Percentiles rank a stretch among this genome's conserved stretches.
phyloP scores from a whole-genome alignment of 2,797 vertebrate genomes.

The Acanthopagrus latus region DNA sequence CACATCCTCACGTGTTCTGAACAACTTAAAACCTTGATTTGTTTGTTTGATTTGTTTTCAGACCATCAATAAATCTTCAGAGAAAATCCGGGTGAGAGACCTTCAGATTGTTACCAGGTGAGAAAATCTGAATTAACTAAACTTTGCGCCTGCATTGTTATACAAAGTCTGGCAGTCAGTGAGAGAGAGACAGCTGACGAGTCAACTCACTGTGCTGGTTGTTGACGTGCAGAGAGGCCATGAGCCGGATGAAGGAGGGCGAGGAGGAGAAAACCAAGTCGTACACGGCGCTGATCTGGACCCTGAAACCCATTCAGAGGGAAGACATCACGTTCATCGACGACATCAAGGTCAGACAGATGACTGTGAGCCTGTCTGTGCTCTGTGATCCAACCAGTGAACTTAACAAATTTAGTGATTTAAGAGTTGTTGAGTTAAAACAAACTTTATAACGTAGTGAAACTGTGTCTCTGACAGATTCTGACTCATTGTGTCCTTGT shows the following conservation, averaged over 20 bases:
- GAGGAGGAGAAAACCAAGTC: slow-evolving; percentile 98
- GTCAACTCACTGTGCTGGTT: background rate
- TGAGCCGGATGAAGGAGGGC: slow-evolving; percentile 96
- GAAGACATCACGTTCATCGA: slow-evolving; percentile 90
- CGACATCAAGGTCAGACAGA: slow-evolving; percentile 87
- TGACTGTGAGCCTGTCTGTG: too few species aligned
- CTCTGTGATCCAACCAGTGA: too few species aligned
- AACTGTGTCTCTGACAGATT: too few species aligned
- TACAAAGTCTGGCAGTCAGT: rapidly evolving
- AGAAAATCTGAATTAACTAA: slow-evolving; percentile 28
- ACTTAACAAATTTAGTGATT: too few species aligned
- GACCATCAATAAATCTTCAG: slow-evolving; percentile 93
- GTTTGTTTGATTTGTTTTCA: slow-evolving; percentile 57
- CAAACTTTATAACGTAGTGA: too few species aligned
- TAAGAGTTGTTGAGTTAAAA: too few species aligned
- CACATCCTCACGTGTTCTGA: background rate
- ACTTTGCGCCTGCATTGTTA: background rate
- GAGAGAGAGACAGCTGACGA: background rate
- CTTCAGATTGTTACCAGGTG: slow-evolving; percentile 96
- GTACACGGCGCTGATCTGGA: slow-evolving; percentile 96
- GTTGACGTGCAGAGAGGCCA: slow-evolving; percentile 88
- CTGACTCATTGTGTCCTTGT: too few species aligned
- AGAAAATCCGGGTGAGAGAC: slow-evolving; percentile 95
- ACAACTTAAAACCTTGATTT: background rate
- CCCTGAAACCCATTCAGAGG: slow-evolving; percentile 85